phyloP scores from a whole-genome alignment of 1,140 invertebrate species.

The Melitaea cinxia region DNA sequence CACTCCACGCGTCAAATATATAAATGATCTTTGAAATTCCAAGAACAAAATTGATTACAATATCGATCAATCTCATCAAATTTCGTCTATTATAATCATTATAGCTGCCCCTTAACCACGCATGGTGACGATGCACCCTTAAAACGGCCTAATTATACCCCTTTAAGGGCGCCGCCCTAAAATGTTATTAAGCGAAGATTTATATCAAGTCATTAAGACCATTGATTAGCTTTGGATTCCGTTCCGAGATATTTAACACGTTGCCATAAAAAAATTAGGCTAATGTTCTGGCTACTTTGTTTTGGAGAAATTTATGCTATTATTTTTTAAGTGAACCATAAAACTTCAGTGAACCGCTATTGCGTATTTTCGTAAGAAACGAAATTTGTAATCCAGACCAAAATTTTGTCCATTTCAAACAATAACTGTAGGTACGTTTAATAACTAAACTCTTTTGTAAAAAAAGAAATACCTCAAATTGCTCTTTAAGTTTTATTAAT shows the following conservation, averaged over 20 bases:
- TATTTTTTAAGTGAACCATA: too few relatives aligned
- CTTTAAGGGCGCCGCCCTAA: constrained; percentile 61
- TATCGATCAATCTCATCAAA: constrained; percentile 5
- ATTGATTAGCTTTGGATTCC: constrained; percentile 60
- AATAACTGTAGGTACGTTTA: too few relatives aligned
- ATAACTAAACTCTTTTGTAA: too few relatives aligned
- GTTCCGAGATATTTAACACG: constrained; percentile 36
- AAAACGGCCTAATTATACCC: constrained; percentile 73
- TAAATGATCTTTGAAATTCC: background rate
- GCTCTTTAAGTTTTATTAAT: too few relatives aligned
- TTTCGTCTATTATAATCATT: background rate
- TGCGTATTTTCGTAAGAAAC: too few relatives aligned
- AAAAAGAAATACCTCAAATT: too few relatives aligned
- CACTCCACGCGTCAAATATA: background rate
- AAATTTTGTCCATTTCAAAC: too few relatives aligned
- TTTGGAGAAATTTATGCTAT: background rate
- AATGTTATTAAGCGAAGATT: constrained; percentile 67
- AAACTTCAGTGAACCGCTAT: too few relatives aligned
- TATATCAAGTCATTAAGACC: constrained; percentile 64
- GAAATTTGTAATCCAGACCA: too few relatives aligned
- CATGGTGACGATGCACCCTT: constrained; percentile 68
- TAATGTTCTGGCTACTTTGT: constrained; percentile 5
- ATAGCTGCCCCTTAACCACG: constrained; percentile 51
- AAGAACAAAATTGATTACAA: constrained; percentile 16
- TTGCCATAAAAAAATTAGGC: constrained; percentile 7